phyloP scores from a whole-genome alignment of 2,888 invertebrate genomes.

The Drosophila diplacantha region DNA sequence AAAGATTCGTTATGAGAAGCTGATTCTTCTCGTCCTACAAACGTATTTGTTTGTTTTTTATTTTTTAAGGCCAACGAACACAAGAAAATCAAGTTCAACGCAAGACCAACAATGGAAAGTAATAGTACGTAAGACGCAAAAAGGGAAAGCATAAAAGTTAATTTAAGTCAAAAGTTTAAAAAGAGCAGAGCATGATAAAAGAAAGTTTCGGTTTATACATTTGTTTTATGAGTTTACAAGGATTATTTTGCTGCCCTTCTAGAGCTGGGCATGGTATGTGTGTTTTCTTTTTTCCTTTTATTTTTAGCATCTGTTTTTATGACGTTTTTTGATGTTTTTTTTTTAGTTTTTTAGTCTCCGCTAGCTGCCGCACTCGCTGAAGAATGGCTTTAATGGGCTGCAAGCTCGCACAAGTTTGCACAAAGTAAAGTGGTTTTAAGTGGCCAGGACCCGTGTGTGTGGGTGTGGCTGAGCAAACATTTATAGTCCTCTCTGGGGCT shows the following conservation, averaged over 20 bases:
- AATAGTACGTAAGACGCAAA: conserved; percentile 35
- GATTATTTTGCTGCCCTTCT: conserved; percentile 46
- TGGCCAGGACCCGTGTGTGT: background rate
- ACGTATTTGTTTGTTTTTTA: conserved; percentile 57
- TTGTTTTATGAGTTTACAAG: conserved; percentile 64
- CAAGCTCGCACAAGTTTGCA: background rate
- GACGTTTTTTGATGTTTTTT: conserved; percentile 25
- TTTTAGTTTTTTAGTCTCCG: conserved; percentile 25
- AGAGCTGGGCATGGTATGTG: conserved; percentile 25
- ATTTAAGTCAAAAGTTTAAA: conserved; percentile 82
- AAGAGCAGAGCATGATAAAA: conserved; percentile 75
- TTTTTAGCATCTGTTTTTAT: conserved; percentile 45
- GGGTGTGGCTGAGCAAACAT: conserved; percentile 4
- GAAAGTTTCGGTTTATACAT: conserved; percentile 63
- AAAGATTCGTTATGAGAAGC: conserved; percentile 96
- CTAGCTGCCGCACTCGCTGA: conserved; percentile 32
- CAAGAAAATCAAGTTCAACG: conserved; percentile 32
- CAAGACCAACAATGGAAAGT: conserved; percentile 41
- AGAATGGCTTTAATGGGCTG: conserved; percentile 51
- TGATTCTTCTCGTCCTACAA: conserved; percentile 96
- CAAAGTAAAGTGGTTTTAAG: background rate
- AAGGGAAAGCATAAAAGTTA: conserved; percentile 42
- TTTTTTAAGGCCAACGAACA: conserved; percentile 50
- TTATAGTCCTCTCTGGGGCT: conserved; percentile 6
- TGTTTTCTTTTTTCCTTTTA: conserved; percentile 37